Evolutionary conservation across 2,888 invertebrate genomes (phyloP), one percentile per base, ranked within the genome.

Genomic region (Myathropa florea): DNA sequence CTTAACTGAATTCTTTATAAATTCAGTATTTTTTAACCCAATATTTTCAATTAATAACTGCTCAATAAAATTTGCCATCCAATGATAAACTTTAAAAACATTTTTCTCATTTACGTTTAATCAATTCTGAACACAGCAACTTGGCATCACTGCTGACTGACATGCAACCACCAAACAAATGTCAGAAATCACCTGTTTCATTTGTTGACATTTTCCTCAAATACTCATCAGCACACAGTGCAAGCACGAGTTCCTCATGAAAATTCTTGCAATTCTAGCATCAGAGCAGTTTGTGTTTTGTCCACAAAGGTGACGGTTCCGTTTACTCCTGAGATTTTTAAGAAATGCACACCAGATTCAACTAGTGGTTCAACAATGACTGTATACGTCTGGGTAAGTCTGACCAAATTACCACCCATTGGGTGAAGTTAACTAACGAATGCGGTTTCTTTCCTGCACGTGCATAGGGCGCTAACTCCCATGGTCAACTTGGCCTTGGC

Each of bases 381-480:
- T 39, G 89, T 93, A 68, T 93, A 92, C 90, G 91, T 93, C 76
- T 93, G 93, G 93, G 93, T 93, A 91, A 89, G 89, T 83, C 4
- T 10, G 28, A 24, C 24, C 21, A 18, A 63, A 36, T 64, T 46
- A 39, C 59, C 81, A 10, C 55, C 46, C 70, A 88, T 80, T 85
- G 82, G 71, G 21, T 63, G 73, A 87, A 71, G 14, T 68, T 75
- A 88, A 78, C 82, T 86, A 87, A 83, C 46, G 33, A 39, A 36
- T 72, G 9, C 39, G 57, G 14, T 21, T 46, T 59, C 24, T 77
- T 59, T 70, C 6, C 59, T 77, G 57, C 71, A 70, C 83, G 71
- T 79, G 76, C 68, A 83, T 93, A 97, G 97, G 97, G 97, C 90
- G 96, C 97, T 79, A 97, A 97, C 93, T 96, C 96, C 87, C 96